Conservation (phyloP, 64 coral and sea anemone species). For the Hydrozoanthus tunicans region DNA sequence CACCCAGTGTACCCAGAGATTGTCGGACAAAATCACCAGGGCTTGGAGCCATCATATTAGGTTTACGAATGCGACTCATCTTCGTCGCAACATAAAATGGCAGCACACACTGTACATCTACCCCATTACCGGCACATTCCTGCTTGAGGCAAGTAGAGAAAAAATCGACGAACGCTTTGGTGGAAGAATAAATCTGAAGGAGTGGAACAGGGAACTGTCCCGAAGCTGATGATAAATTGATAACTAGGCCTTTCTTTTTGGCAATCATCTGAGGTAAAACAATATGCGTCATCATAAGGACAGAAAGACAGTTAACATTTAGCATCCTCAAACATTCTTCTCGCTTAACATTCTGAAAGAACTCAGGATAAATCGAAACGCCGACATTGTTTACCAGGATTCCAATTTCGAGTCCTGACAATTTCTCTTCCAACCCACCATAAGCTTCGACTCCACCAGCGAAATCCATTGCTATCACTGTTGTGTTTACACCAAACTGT, state of each 20-base stretch:
- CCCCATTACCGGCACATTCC: constrained; percentile 43
- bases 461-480: constrained; percentile 78
- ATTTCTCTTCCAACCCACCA: constrained; percentile 65
- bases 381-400: constrained; percentile 95
- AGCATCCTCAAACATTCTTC: constrained; percentile 89
- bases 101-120: constrained; percentile 48
- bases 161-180: constrained; percentile 70
- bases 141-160: constrained; percentile 43
- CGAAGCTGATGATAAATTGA: constrained; percentile 87
- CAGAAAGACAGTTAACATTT: constrained; percentile 87
- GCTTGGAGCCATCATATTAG: constrained; percentile 31
- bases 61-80: constrained; percentile 51
- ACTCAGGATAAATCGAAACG: constrained; percentile 89
- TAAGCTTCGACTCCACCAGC: constrained; percentile 70
- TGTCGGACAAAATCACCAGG: constrained; percentile 51
- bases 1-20: constrained; percentile 29
- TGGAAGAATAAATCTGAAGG: constrained; percentile 74
- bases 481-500: constrained; percentile 69
- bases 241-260: constrained; percentile 75
- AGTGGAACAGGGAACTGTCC: constrained; percentile 76
- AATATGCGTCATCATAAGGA: constrained; percentile 85
- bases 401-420: constrained; percentile 81
- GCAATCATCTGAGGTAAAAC: constrained; percentile 79
- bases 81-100: constrained; percentile 54
- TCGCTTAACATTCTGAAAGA: constrained; percentile 75